Evolutionary conservation across 2,113 vertebrate genomes (phyloP).

Genomic region (Hippoglossus stenolepis): DNA sequence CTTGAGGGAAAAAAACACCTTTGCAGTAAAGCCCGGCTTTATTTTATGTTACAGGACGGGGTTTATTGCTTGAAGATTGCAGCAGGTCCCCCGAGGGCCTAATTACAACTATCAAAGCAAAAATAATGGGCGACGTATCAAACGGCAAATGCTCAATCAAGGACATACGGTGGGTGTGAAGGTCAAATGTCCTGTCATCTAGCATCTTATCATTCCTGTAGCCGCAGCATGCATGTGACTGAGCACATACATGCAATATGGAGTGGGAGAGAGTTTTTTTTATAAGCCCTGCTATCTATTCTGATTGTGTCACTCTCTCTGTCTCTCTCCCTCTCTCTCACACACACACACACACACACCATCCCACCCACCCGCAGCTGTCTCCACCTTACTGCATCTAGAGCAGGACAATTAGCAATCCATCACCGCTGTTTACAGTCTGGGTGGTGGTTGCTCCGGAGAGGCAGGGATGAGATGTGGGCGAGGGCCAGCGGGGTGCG

Average conservation of each 20-base stretch:
- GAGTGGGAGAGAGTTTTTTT: not conserved
- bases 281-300: constrained; percentile 1
- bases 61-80: constrained; percentile 67
- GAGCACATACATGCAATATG: not conserved
- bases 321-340: not conserved
- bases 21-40: constrained; percentile 43
- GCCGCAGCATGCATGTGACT: not conserved
- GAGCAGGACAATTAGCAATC: constrained; percentile 73
- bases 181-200: constrained; percentile 48
- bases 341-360: constrained; percentile 2
- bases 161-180: constrained; percentile 49
- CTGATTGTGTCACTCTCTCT: constrained; percentile 15
- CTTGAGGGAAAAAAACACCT: constrained; percentile 34
- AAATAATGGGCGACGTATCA: constrained; percentile 63
- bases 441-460: constrained; percentile 49
- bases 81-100: constrained; percentile 61
- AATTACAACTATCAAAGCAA: constrained; percentile 68
- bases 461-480: constrained; percentile 21
- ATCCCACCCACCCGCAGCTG: constrained; percentile 57
- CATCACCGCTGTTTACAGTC: constrained; percentile 73
- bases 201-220: constrained; percentile 11
- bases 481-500: not conserved
- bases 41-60: constrained; percentile 57
- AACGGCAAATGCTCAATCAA: constrained; percentile 51
- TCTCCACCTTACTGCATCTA: constrained; percentile 58